Percentiles rank a stretch among this genome's conserved stretches.
Evolutionary conservation across 1,140 invertebrate genomes (phyloP).

Genomic region (Tetramorium parvispinum): DNA sequence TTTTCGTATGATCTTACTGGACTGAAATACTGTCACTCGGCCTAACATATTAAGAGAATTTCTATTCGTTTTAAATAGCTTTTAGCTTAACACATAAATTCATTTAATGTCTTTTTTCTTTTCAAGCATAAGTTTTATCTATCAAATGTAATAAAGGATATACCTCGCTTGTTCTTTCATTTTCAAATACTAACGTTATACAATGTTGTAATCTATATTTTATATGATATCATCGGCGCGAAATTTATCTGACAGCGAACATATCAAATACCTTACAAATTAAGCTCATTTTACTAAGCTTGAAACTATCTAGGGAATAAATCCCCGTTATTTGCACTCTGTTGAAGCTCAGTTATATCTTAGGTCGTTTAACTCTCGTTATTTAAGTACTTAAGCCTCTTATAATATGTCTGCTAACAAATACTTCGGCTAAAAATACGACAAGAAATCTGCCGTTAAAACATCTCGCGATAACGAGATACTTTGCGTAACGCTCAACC

Average conservation of each 20-base stretch:
- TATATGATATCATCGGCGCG: background rate
- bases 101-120: background rate
- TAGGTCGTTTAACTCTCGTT: background rate
- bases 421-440: background rate
- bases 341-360: background rate
- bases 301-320: background rate
- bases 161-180: conserved; percentile 46
- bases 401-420: background rate
- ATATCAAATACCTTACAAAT: conserved; percentile 30
- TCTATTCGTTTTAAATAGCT: background rate
- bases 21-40: background rate
- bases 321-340: conserved; percentile 18
- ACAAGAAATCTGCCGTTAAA: conserved; percentile 3
- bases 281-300: conserved; percentile 4
- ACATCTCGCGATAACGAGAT: background rate
- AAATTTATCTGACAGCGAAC: conserved; percentile 35
- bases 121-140: background rate
- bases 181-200: conserved; percentile 45
- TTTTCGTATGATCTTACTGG: background rate
- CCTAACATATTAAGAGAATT: conserved; percentile 8
- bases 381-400: conserved; percentile 19
- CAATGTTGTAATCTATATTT: background rate
- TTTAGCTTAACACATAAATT: background rate
- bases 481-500: background rate
- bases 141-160: background rate